Percentiles rank a stretch among this genome's conserved stretches.
phyloP scores from a whole-genome alignment of 64 coral and sea anemone genomes.

The Hydrozoanthus tunicans region DNA sequence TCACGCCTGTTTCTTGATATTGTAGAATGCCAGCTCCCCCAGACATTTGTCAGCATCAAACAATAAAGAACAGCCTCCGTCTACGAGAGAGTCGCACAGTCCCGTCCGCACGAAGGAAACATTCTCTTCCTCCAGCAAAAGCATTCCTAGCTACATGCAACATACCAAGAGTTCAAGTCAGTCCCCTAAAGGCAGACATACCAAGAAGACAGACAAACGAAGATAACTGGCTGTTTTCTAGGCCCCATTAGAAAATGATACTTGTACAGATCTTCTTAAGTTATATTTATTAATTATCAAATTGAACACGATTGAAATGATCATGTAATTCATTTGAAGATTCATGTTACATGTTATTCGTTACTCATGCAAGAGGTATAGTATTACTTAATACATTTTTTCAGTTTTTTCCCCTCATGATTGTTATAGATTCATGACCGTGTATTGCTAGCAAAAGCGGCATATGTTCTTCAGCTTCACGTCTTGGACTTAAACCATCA shows the following conservation, averaged over 20 bases:
- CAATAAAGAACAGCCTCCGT: no score
- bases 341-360: no score
- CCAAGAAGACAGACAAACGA: constrained; percentile 43
- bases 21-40: neutral
- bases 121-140: neutral
- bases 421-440: no score
- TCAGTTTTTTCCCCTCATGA: no score
- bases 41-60: neutral
- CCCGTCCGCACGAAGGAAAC: constrained; percentile 12
- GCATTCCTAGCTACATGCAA: constrained; percentile 17
- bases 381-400: no score
- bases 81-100: constrained; percentile 31
- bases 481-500: no score
- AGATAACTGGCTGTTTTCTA: constrained; percentile 22
- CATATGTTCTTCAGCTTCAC: no score
- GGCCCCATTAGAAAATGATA: neutral
- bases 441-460: no score
- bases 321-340: no score
- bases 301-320: neutral
- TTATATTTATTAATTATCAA: constrained; percentile 57
- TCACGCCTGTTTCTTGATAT: neutral
- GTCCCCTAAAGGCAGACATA: neutral
- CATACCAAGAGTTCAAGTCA: constrained; percentile 16
- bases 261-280: neutral
- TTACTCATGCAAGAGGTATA: no score